Evolutionary conservation across 2,113 vertebrate species (phyloP).

Genomic region (Serilophus lunatus): DNA sequence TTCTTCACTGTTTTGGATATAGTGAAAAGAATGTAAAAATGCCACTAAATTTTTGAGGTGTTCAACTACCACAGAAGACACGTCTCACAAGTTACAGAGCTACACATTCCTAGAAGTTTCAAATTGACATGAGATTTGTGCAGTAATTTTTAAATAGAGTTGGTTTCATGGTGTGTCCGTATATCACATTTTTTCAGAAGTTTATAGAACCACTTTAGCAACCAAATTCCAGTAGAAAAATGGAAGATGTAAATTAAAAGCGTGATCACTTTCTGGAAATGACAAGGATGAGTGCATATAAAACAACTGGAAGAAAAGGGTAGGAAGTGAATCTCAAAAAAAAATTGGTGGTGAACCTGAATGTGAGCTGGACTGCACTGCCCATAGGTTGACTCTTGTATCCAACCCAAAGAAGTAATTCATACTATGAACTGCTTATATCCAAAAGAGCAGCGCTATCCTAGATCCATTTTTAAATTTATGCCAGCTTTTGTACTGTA

Average conservation of each 20-base stretch:
- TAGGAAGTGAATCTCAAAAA: background rate
- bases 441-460: background rate
- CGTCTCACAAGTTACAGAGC: background rate
- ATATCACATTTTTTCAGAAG: background rate
- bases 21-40: background rate
- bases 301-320: background rate
- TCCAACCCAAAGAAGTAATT: background rate
- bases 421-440: background rate
- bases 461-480: slow-evolving; percentile 9
- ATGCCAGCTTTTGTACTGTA: background rate
- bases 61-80: background rate
- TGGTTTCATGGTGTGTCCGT: background rate
- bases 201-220: background rate
- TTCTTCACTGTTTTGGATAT: background rate
- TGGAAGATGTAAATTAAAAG: background rate
- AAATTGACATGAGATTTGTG: background rate
- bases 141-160: background rate
- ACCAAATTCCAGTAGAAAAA: background rate
- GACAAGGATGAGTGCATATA: background rate
- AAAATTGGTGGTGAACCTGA: background rate
- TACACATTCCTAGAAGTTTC: background rate
- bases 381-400: background rate
- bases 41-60: background rate
- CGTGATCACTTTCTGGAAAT: background rate
- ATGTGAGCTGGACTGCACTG: background rate